Evolutionary conservation across 2,797 vertebrate genomes (phyloP).

Genomic region (Bucorvus abyssinicus): DNA sequence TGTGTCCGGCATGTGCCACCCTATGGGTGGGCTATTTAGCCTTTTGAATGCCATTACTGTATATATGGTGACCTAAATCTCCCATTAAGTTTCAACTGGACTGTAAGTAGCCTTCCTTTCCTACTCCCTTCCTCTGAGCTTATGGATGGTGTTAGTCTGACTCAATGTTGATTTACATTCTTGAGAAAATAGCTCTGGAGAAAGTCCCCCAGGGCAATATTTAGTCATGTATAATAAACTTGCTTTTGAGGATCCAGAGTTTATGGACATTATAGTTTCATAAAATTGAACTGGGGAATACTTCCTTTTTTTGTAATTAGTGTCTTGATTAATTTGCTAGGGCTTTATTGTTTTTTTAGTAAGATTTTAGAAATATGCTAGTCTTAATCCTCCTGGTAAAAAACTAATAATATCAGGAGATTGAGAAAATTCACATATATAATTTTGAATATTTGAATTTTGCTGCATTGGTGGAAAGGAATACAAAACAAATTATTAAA

Average conservation of each 20-base stretch:
- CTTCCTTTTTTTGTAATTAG: neutral
- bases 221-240: neutral
- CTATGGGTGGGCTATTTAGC: neutral
- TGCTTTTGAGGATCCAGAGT: neutral
- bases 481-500: neutral
- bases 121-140: neutral
- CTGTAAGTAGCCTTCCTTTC: neutral
- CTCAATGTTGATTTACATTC: neutral
- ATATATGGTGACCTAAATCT: neutral
- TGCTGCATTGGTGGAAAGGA: neutral
- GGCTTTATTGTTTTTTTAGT: neutral
- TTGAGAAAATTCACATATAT: neutral
- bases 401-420: neutral
- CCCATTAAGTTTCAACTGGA: neutral
- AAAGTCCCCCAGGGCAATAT: neutral
- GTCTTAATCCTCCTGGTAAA: neutral
- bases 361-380: neutral
- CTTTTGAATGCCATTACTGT: neutral
- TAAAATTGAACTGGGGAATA: neutral
- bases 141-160: neutral
- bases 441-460: neutral
- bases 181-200: neutral
- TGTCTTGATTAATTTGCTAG: neutral
- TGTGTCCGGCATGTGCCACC: neutral
- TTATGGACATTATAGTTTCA: neutral